Percentiles rank a stretch among this genome's conserved stretches.
phyloP scores from a whole-genome alignment of 1,140 invertebrate species.

The Coptotermes formosanus region DNA sequence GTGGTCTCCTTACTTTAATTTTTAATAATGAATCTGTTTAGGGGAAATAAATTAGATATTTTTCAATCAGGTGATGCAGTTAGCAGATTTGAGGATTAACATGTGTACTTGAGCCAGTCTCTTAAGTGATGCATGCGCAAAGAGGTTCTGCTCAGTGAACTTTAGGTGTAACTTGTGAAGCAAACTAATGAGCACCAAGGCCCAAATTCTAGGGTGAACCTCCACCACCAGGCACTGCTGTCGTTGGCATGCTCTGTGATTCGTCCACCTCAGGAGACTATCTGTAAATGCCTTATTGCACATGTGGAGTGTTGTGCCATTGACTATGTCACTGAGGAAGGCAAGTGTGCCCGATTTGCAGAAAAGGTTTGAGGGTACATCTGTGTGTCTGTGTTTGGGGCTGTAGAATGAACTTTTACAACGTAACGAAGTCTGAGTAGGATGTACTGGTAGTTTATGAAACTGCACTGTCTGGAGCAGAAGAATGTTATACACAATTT shows the following conservation, averaged over 20 bases:
- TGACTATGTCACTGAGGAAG: constrained; percentile 89
- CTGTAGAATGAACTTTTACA: too few species aligned
- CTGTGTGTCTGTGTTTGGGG: background rate
- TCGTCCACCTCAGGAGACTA: constrained; percentile 75
- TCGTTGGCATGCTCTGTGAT: constrained; percentile 86
- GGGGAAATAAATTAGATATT: background rate
- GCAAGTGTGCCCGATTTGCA: constrained; percentile 90
- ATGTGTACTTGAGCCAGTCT: constrained; percentile 81
- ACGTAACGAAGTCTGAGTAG: too few species aligned
- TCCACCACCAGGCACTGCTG: constrained; percentile 89
- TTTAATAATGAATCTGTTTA: background rate
- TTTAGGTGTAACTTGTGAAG: constrained; percentile 91
- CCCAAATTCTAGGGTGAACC: constrained; percentile 82
- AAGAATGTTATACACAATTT: too few species aligned
- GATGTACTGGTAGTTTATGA: too few species aligned
- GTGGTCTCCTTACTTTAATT: too few species aligned
- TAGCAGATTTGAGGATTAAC: constrained; percentile 75
- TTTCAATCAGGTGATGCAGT: constrained; percentile 51
- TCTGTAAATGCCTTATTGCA: constrained; percentile 85
- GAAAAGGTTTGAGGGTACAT: constrained; percentile 66
- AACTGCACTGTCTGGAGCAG: too few species aligned
- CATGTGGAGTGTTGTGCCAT: constrained; percentile 86
- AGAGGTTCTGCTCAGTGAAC: constrained; percentile 82
- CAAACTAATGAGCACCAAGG: constrained; percentile 93
- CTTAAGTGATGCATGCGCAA: constrained; percentile 88